Conservation (phyloP, 1,140 invertebrate species). For the Chlorops oryzae region DNA sequence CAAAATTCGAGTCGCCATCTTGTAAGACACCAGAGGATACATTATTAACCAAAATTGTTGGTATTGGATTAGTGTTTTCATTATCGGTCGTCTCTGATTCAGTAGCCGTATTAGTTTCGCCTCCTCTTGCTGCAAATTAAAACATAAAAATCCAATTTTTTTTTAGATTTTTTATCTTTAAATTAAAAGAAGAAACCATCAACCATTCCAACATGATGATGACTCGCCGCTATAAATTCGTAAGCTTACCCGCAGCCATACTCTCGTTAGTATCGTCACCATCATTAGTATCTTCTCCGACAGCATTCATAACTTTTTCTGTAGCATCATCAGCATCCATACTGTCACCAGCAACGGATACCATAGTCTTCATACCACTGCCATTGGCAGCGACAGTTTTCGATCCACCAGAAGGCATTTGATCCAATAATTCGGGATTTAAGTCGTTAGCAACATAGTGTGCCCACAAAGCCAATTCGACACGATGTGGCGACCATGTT, state of each 20-base stretch:
- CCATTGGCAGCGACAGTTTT: conserved; percentile 16
- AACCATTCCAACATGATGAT: too few relatives aligned
- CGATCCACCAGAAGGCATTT: conserved; percentile 58
- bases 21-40: conserved; percentile 27
- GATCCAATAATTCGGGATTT: conserved; percentile 73
- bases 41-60: too few relatives aligned
- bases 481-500: conserved; percentile 50
- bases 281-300: conserved; percentile 37
- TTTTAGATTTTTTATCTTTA: not conserved
- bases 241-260: conserved; percentile 50
- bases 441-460: conserved; percentile 79
- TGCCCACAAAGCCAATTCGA: conserved; percentile 86
- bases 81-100: conserved; percentile 50
- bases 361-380: conserved; percentile 24
- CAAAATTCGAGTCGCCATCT: conserved; percentile 42
- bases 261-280: conserved; percentile 47
- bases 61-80: conserved; percentile 46
- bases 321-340: conserved; percentile 16
- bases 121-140: conserved; percentile 52
- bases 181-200: not conserved
- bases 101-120: conserved; percentile 51
- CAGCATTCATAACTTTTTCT: conserved; percentile 20
- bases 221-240: too few relatives aligned
- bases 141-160: conserved; percentile 3
- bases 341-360: conserved; percentile 18